Base-by-base conservation (phyloP, 2,113 vertebrate genomes). In the Tichodroma muraria region DNA sequence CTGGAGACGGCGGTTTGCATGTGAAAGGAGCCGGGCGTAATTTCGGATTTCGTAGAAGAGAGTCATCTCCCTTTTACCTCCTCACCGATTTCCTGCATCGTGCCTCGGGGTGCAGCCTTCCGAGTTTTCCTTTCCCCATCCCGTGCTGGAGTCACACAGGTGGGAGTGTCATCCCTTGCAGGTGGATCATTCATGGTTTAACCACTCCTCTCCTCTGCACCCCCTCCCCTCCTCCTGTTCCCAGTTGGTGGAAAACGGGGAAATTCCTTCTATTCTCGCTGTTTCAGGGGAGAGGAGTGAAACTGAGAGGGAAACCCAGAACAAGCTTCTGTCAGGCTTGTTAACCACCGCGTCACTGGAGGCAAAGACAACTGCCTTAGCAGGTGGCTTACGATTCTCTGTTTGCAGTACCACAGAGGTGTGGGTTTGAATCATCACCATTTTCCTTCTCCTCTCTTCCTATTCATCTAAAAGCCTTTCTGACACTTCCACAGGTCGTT, bases 1-100 rank as follows among this genome's bases (percentile, higher is more conserved):
- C 66, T 70, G 85, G 81, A 91, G 56, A 61, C 75, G 71, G 85
- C 4, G 15, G 75, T 93, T 89, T 94, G 72, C 79, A 82, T 68
- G 52, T 71, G 93, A 89, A 96, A 92, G 80, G 45, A 94, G 54
- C 75, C 47, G n/a, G 6, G 70, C 70, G 81, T 82, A n/a, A 91
- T 93, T 89, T 79, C 7, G 1, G 56, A 72, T 84, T 94, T 94
- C 59, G 20, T 57, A 85, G 50, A 85, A 85, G 35, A 73, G 87
- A 90, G 37, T 91, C 66, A 92, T 80, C 79, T 79, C 88, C 69
- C 73, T 73, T 94, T 82, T 71, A 76, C 13, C 59, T 54, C 79
- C 77, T 24, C 85, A 6, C 14, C 59, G 6, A 15, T 70, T 92
- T 93, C 80, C 78, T 89, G 80, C 75, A 50, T 15, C 23, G 9